Evolutionary conservation across 2,797 vertebrate species (phyloP).

Genomic region (Chelmon rostratus): DNA sequence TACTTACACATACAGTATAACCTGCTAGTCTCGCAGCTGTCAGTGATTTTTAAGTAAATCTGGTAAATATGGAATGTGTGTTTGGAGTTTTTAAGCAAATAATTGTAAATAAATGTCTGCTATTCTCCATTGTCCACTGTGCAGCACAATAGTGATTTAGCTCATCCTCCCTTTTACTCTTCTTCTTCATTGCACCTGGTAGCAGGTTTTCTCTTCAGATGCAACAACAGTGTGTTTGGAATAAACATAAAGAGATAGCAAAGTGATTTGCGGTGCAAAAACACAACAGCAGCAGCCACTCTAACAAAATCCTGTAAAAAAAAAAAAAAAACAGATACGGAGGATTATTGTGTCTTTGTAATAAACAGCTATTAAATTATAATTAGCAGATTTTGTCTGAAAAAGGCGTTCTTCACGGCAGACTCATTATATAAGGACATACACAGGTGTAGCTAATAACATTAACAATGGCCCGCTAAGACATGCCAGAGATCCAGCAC

Average conservation of each 20-base stretch:
- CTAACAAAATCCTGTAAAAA: conserved; percentile 5
- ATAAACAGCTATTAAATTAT: conserved; percentile 5
- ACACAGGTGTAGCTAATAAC: conserved; percentile 1
- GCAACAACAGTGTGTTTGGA: conserved; percentile 6
- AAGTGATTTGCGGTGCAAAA: conserved; percentile 15
- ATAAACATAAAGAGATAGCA: conserved; percentile 9
- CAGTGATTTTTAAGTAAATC: background rate
- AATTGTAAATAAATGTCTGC: background rate
- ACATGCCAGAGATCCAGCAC: conserved; percentile 16
- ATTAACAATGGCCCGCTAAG: background rate
- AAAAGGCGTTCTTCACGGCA: background rate
- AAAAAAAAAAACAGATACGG: background rate
- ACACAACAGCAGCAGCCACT: background rate
- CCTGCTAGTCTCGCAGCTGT: background rate
- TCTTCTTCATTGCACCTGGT: background rate
- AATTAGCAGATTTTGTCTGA: conserved; percentile 4
- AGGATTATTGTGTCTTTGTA: background rate
- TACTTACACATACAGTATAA: background rate
- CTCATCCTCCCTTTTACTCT: background rate
- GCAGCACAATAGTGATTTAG: conserved; percentile 6
- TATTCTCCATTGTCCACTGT: background rate
- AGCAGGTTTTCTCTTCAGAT: conserved; percentile 3
- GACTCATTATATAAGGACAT: background rate
- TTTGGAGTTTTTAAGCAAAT: background rate
- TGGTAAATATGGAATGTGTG: background rate